Percentiles rank a stretch among this genome's conserved stretches.
These are phyloP conservation scores for Sternotherus odoratus DNA, from an alignment of 2,797 vertebrate species.

Conservation along the genomic window DNA sequence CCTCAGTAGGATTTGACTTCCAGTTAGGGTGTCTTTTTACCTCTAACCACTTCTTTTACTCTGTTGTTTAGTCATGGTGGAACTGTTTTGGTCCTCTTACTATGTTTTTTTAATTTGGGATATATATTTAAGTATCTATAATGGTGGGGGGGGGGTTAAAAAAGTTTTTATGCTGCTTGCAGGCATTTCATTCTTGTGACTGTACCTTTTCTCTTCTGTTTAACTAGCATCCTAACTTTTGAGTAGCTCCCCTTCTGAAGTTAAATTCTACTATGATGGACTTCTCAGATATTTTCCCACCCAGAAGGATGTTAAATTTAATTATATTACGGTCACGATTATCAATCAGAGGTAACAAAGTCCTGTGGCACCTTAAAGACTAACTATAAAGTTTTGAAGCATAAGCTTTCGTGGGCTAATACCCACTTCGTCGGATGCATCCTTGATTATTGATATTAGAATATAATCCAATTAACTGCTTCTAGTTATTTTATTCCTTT, in stretches of 20 bases:
- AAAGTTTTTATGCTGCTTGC: not conserved
- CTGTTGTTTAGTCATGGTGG: not conserved
- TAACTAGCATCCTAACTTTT: not conserved
- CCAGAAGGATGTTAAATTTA: not conserved
- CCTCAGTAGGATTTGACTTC: not conserved
- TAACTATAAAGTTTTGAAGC: too few species aligned
- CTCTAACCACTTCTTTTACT: not conserved
- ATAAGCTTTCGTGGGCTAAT: too few species aligned
- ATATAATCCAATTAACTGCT: rapidly evolving
- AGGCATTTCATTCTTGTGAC: not conserved
- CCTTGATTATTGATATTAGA: not conserved
- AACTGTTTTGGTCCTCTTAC: not conserved
- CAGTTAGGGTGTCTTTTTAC: not conserved
- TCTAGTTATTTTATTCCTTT: not conserved
- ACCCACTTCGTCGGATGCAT: too few species aligned
- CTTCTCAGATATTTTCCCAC: not conserved
- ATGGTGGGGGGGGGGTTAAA: not conserved
- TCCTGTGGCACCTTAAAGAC: too few species aligned
- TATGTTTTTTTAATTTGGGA: not conserved
- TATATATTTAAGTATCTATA: not conserved
- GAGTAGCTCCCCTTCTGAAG: not conserved
- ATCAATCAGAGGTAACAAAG: too few species aligned
- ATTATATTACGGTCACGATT: not conserved
- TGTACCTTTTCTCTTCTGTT: not conserved
- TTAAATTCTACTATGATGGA: not conserved